Conservation (phyloP, 2,888 invertebrate genomes). For the Lasioglossum calceatum region DNA sequence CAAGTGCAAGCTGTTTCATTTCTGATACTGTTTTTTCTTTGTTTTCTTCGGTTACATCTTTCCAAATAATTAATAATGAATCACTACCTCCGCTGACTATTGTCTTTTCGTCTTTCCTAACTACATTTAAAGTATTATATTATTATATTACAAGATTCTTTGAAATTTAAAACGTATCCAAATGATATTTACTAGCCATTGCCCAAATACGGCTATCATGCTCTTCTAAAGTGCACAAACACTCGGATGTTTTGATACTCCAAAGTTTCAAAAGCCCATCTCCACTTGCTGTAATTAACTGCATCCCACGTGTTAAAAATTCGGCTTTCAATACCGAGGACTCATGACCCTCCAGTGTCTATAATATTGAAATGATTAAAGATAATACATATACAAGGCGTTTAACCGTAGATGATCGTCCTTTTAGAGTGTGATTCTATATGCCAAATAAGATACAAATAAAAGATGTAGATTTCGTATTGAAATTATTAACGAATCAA, state of each 20-base stretch:
- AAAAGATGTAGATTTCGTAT: too few relatives aligned
- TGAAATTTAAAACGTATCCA: background rate
- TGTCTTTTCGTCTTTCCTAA: constrained; percentile 88
- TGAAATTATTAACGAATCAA: background rate
- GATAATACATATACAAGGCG: background rate
- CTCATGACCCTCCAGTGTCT: constrained; percentile 95
- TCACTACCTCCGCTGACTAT: constrained; percentile 95
- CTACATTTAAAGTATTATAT: constrained; percentile 69
- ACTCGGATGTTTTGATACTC: constrained; percentile 95
- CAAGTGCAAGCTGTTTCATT: constrained; percentile 88
- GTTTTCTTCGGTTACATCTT: constrained; percentile 93
- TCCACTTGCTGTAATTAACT: constrained; percentile 93
- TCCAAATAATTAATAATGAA: constrained; percentile 93
- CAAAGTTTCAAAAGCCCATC: constrained; percentile 98
- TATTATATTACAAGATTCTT: background rate
- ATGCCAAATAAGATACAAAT: background rate
- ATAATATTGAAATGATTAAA: constrained; percentile 59
- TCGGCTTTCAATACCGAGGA: constrained; percentile 93
- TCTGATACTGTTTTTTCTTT: constrained; percentile 87
- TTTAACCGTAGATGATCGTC: background rate
- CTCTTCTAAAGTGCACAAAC: constrained; percentile 93
- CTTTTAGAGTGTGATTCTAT: background rate
- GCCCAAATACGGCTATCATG: constrained; percentile 97
- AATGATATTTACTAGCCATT: constrained; percentile 85
- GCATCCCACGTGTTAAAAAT: constrained; percentile 94